Base-by-base conservation (phyloP, 1,140 invertebrate genomes). In the Penaeus vannamei region DNA sequence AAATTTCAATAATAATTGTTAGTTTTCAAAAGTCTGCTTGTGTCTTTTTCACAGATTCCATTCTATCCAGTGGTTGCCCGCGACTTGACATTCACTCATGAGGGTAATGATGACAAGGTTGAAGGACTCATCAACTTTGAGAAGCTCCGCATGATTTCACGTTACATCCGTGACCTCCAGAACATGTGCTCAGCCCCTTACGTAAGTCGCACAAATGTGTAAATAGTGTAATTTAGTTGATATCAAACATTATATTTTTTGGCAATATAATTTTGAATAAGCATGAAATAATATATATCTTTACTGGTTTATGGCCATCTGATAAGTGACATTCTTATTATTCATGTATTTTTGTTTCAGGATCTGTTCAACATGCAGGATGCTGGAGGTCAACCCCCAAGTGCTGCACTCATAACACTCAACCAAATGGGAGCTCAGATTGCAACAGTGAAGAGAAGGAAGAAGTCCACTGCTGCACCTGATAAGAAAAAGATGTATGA, bases 401-500 rank as follows among this genome's bases (percentile, higher is more conserved):
- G 97, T 86, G 96, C 96, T 90, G 97, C 97, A 0, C 97, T 98
- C 95, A 96, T 97, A 36, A 96, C 97, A 84, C 93, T 98, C 72
- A 98, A 98, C 93, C 97, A 98, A 93, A 95, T 98, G 93, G 97
- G 84, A 29, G 91, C 91, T 29, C 90, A 92, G 76, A 88, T 86
- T 92, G 96, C 97, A 2, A 98, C 98, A 0, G 97, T 98, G 4
- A 98, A 98, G 92, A 94, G 97, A 92, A 94, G 97, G 80, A 98
- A 98, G 93, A 98, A 98, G 92, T 98, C 97, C 0, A 96, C 97
- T 1, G 96, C 97, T 14, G 95, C 97, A 0, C 97, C 97, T 0
- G 98, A 99, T 93, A 96, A 97, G 64, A 99, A 99, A 94, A 99
- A 98, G 93, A 99, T 99, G 98, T 99, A 98, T 93, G 98, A 99